Base-by-base conservation (phyloP, 2,888 invertebrate species). In the Agrypnus murinus region DNA sequence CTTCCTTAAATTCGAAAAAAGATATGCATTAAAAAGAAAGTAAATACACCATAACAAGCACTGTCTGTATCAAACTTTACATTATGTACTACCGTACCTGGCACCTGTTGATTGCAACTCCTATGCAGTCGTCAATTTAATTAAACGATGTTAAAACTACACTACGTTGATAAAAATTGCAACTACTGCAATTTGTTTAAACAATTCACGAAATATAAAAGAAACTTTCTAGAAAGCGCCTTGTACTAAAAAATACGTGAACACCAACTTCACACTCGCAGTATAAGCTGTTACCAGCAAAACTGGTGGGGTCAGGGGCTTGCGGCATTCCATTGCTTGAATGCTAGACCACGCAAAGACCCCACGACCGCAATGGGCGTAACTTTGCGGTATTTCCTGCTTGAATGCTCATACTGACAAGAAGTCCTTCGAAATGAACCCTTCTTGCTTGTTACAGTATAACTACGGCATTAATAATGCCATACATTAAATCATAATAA, bases 1-100 rank as follows among this genome's bases (percentile, higher is more conserved):
- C 96, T 97, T 81, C 96, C 96, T 96, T 87, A 63, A 87, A 87
- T 72, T 62, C 69, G 60, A 70, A 69, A 66, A 77, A 55, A 68
- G 68, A 65, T 32, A 43, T 43, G 50, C n/a, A n/a, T 65, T 43
- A 43, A 32, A 55, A 31, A 34, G 19, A 12, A 32, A 55, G 17
- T 62, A 15, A 46, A 32, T 10, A 59, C 10, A 36, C n/a, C 17
- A 43, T 34, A 58, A 64, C 19, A n/a, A 25, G 60, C 50, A 34
- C 68, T 55, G 63, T 57, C 36, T 34, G 17, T n/a, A 31, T 45
- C 9, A 46, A 10, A 45, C 48, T 62, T 62, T 62, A 65, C 14
- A 43, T 31, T n/a, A n/a, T n/a, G 15, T 2, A 38, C 36, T 58
- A 71, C 63, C 43, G 68, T 68, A 71, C 71, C 68, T 73, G 70